Evolutionary conservation across 2,888 invertebrate genomes (phyloP).

Genomic region (Ditula angustiorana): DNA sequence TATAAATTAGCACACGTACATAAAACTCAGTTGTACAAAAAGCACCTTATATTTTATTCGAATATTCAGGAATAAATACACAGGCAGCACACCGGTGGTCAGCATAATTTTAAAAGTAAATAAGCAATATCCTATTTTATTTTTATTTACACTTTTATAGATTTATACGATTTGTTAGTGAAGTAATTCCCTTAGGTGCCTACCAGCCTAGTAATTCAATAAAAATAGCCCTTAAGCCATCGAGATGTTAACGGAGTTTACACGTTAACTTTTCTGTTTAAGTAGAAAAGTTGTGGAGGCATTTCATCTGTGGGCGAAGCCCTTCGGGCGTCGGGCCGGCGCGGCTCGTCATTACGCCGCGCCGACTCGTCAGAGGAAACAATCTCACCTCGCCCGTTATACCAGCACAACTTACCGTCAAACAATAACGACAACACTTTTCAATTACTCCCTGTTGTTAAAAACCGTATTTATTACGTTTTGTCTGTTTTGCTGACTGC

Average conservation of each 20-base stretch:
- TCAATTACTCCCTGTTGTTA: slow-evolving; percentile 18
- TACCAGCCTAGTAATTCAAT: slow-evolving; percentile 48
- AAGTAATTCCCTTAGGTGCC: neutral
- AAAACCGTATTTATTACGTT: neutral
- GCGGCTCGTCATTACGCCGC: slow-evolving; percentile 67
- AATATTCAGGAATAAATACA: neutral
- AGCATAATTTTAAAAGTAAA: neutral
- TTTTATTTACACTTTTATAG: neutral
- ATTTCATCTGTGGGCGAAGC: slow-evolving; percentile 72
- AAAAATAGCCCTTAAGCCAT: slow-evolving; percentile 69
- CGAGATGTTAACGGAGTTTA: slow-evolving; percentile 65
- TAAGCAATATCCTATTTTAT: neutral
- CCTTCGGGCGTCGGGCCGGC: slow-evolving; percentile 46
- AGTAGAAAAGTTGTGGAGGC: slow-evolving; percentile 75
- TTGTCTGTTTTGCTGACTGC: slow-evolving; percentile 9
- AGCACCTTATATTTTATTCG: neutral
- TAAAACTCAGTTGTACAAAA: neutral
- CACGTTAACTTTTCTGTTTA: slow-evolving; percentile 75
- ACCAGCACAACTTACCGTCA: slow-evolving; percentile 34
- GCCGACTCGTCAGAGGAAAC: slow-evolving; percentile 59
- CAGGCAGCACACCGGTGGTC: neutral
- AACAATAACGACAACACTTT: slow-evolving; percentile 38
- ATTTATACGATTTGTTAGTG: neutral
- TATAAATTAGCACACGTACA: slow-evolving; percentile 23
- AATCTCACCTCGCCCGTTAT: slow-evolving; percentile 50